Conservation (phyloP, 2,113 vertebrate genomes). For the Cyanocitta stelleri region DNA sequence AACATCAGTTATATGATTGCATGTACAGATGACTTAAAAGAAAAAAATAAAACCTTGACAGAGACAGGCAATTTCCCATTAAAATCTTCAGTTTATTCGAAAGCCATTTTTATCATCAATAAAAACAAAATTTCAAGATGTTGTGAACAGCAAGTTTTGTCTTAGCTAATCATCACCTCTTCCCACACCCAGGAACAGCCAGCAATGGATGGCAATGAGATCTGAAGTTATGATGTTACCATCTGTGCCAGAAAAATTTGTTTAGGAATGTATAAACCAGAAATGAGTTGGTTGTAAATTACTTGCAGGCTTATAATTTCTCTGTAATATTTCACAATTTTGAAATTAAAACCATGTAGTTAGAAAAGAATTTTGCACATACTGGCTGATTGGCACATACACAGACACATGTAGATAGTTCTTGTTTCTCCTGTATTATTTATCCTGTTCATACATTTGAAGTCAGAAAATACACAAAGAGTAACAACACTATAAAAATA, state of each 20-base stretch:
- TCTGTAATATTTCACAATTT: not conserved
- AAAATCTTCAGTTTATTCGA: not conserved
- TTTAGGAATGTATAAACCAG: not conserved
- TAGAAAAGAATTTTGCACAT: not conserved
- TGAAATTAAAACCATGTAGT: not conserved
- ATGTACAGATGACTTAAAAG: not conserved
- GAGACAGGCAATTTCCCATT: not conserved
- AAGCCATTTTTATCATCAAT: slow-evolving; percentile 8
- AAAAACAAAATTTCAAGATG: slow-evolving; percentile 22
- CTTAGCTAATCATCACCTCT: slow-evolving; percentile 36
- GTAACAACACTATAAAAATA: not conserved
- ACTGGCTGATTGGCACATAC: not conserved
- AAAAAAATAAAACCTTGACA: not conserved
- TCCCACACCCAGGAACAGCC: slow-evolving; percentile 29
- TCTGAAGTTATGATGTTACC: slow-evolving; percentile 22
- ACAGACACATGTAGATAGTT: not conserved
- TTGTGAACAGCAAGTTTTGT: slow-evolving; percentile 27
- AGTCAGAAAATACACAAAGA: not conserved
- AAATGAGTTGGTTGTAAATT: not conserved
- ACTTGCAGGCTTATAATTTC: not conserved
- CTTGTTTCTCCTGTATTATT: not conserved
- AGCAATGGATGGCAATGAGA: slow-evolving; percentile 8
- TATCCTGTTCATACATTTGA: not conserved
- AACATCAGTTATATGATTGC: not conserved
- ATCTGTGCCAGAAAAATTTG: slow-evolving; percentile 25